A percentile compares a stretch with the other conserved stretches of the same genome.
These are phyloP conservation scores for Ivindomyrus marchei DNA, from an alignment of 2,113 vertebrate genomes.

Conservation along the genomic window DNA sequence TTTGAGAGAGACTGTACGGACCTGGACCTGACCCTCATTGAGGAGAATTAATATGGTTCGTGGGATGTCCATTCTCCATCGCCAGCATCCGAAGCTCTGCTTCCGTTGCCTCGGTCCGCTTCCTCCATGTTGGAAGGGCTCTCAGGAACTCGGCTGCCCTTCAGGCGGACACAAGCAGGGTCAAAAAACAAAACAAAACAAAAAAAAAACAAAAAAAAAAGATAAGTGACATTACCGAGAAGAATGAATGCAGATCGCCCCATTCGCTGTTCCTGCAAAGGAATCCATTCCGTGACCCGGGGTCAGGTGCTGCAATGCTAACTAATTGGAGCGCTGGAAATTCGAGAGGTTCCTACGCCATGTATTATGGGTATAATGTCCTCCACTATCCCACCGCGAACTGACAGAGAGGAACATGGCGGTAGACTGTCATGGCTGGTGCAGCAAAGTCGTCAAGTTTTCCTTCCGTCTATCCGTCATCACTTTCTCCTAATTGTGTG, in stretches of 20 bases:
- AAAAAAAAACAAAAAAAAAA: slow-evolving; percentile 49
- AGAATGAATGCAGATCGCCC: slow-evolving; percentile 42
- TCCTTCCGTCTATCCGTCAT: neutral
- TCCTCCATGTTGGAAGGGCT: slow-evolving; percentile 54
- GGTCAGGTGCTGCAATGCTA: slow-evolving; percentile 39
- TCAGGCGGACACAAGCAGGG: slow-evolving; percentile 46
- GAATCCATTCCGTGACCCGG: slow-evolving; percentile 52
- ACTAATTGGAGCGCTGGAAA: slow-evolving; percentile 34
- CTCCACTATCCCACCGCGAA: slow-evolving; percentile 23
- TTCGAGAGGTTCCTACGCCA: slow-evolving; percentile 23
- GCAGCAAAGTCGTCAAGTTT: slow-evolving; percentile 23
- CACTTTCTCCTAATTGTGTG: slow-evolving; percentile 17
- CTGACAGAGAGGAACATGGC: slow-evolving; percentile 27
- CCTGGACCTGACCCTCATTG: slow-evolving; percentile 78
- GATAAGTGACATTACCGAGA: slow-evolving; percentile 42
- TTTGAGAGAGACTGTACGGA: slow-evolving; percentile 83
- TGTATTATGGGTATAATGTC: slow-evolving; percentile 26
- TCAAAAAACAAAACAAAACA: slow-evolving; percentile 40
- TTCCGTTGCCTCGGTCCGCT: slow-evolving; percentile 36
- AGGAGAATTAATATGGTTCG: slow-evolving; percentile 72
- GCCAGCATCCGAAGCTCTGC: slow-evolving; percentile 46
- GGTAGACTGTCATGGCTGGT: slow-evolving; percentile 12
- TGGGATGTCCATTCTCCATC: slow-evolving; percentile 45
- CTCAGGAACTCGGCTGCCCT: slow-evolving; percentile 66
- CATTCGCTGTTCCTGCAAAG: slow-evolving; percentile 58